Evolutionary conservation across 2,797 vertebrate species (phyloP), one percentile per base, ranked within the genome.

Genomic region (Scarus forsteni): DNA sequence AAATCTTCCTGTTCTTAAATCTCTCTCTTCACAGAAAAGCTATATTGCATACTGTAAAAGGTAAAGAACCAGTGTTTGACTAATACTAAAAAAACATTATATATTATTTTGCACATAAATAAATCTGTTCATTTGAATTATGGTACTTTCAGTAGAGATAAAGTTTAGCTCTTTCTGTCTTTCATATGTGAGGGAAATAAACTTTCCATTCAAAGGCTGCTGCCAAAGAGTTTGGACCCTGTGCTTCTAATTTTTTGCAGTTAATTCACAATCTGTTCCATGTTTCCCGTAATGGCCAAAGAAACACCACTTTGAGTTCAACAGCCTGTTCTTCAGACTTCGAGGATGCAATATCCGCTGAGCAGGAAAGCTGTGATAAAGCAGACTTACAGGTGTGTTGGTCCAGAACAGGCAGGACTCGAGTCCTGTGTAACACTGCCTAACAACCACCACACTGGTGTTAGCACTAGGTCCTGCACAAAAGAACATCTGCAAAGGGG

Each of bases 401-500:
- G 68, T 77, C 60, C 77, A 70, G 60, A 83, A 79, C 62, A 78
- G 70, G 60, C 49, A 57, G 10, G 34, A 54, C 13, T 64, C 38
- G 27, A 15, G 7, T 7, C 69, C 44, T 43, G 43, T 42, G 56
- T 60, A 36, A 73, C 54, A 70, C 15, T 61, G 60, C 58, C 79
- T 70, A 42, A 51, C 18, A 65, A 70, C 60, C 73, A 70, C 58
- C 36, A 18, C 57, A 15, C 7, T 55, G 19, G 40, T 55, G 59
- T 80, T 69, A 51, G 34, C 3, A 54, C 92, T 96, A 99, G 67
- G 98, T 99, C 92, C 92, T 96, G 84, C 98, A 99, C 78, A 95
- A 92, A 7, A 99, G 95, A 86, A 98, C 97, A 7, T 99, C 97
- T 85, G 98, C 97, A 86, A 99, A 99, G 10, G 98, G 98, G 64